Base-by-base conservation (phyloP, 2,888 invertebrate genomes). In the Agrypnus murinus region DNA sequence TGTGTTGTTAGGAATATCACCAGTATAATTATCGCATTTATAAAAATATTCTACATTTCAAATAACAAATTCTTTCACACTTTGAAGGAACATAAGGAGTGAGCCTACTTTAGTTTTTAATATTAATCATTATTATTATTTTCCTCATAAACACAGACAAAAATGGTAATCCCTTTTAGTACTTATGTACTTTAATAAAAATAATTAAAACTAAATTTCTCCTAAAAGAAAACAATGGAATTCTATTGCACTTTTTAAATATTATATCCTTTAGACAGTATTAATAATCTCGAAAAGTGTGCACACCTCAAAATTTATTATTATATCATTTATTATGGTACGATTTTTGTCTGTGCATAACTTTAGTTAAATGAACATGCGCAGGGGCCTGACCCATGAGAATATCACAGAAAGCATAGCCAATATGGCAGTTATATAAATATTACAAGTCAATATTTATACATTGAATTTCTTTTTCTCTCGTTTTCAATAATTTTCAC, bases 321-420 rank as follows among this genome's bases (percentile, higher is more conserved):
- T 38, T 38, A 38, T 2, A n/a, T n/a, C n/a, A n/a, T n/a, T n/a
- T n/a, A 53, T 25, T 19, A 25, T 15, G 34, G 9, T 46, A 63
- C 46, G 36, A 64, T 50, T 59, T 71, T 72, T 72, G 69, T 65
- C 72, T 72, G 72, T 65, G 72, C 25, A 5, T 25, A 5, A 45
- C 50, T 38, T 63, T 40, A 64, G 73, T 74, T 68, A 74, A 67
- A 73, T 73, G 70, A 72, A 74, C 68, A 74, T 75, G 66, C 50
- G 77, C 77, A 77, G 78, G 79, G 84, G 84, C 85, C 85, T 85
- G 85, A 85, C 84, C 86, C 85, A 86, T 84, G 77, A 86, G 86
- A 86, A 86, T 86, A 86, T 86, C 86, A 86, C 86, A 86, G 86
- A 79, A 81, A 82, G 80, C 77, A 73, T 75, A 71, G 78, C 80